These are phyloP conservation scores for Pteropus alecto DNA, from an alignment of 2,113 vertebrate genomes.

Conservation along the genomic window DNA sequence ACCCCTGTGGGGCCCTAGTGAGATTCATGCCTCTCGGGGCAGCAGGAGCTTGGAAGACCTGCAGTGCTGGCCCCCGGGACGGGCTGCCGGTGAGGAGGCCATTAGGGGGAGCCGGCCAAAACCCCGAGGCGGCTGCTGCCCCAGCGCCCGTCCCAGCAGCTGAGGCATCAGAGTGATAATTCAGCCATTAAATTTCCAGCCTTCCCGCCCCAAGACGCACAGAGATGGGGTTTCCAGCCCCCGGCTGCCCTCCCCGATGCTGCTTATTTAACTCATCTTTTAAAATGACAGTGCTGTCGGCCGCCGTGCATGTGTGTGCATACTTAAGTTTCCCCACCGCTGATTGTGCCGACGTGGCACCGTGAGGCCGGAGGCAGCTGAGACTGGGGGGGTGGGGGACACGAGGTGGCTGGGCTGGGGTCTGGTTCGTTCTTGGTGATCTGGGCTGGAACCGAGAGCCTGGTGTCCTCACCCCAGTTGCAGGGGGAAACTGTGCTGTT, in stretches of 20 bases:
- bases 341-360: not conserved
- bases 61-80: not conserved
- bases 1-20: not conserved
- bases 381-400: fast-evolving
- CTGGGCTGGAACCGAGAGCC: not conserved
- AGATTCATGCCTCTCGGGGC: not conserved
- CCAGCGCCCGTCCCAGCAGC: constrained; percentile 41
- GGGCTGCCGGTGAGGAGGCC: not conserved
- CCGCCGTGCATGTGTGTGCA: not conserved
- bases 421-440: not conserved
- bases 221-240: constrained; percentile 28
- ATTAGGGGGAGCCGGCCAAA: constrained; percentile 42
- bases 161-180: constrained; percentile 69
- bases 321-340: not conserved
- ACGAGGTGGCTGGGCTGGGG: not conserved
- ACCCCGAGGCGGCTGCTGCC: constrained; percentile 60
- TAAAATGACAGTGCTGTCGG: constrained; percentile 46
- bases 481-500: not conserved
- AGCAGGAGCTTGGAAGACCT: not conserved
- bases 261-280: constrained; percentile 64
- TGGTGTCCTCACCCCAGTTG: too few species aligned
- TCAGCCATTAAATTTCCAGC: constrained; percentile 54
- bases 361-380: fast-evolving
- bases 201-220: constrained; percentile 69
- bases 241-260: not conserved